These are phyloP conservation scores for Dolomedes plantarius DNA, from an alignment of 2,888 invertebrate genomes.

Conservation along the genomic window DNA sequence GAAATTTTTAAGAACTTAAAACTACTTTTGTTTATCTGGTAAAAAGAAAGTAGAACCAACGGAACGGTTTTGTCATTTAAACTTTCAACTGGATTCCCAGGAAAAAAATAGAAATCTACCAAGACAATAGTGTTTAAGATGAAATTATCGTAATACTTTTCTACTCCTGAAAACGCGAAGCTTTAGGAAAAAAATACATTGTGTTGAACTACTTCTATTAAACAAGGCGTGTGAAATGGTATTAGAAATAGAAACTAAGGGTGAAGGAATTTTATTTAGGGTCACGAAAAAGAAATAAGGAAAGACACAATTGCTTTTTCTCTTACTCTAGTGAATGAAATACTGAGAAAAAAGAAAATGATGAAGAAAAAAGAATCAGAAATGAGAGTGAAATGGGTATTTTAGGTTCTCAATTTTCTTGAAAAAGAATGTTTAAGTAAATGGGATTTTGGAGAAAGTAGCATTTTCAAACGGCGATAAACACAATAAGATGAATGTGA, in stretches of 20 bases:
- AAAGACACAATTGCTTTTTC: neutral
- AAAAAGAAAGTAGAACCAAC: too few species aligned
- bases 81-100: too few species aligned
- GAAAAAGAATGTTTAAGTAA: constrained; percentile 46
- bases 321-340: neutral
- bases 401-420: constrained; percentile 26
- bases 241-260: neutral
- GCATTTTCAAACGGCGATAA: constrained; percentile 44
- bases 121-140: too few species aligned
- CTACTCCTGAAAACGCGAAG: neutral
- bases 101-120: too few species aligned
- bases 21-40: too few species aligned
- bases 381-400: constrained; percentile 18
- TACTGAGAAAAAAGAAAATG: neutral
- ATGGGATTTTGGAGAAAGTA: constrained; percentile 28
- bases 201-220: neutral
- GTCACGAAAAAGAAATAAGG: neutral
- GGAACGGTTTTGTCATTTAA: too few species aligned
- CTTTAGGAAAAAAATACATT: neutral
- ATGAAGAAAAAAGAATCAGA: neutral
- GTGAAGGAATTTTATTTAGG: neutral
- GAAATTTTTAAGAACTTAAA: too few species aligned
- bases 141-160: neutral
- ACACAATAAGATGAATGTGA: constrained; percentile 47
- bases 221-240: neutral